Conservation (phyloP, 2,113 vertebrate genomes). For the Hemichromis elongatus region DNA sequence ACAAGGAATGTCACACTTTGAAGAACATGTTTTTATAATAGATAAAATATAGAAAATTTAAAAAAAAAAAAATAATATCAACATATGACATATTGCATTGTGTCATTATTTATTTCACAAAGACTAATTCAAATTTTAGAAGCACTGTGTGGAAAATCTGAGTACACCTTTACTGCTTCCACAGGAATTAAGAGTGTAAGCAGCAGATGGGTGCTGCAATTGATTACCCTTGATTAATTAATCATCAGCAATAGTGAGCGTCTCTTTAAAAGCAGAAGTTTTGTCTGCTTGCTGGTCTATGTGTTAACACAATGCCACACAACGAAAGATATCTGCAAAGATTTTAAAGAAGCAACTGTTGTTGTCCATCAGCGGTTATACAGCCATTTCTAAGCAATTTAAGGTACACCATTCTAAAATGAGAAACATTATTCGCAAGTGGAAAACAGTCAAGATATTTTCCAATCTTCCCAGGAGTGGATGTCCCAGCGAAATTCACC, state of each 20-base stretch:
- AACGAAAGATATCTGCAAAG: not conserved
- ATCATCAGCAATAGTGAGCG: not conserved
- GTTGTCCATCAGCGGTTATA: not conserved
- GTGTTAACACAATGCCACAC: not conserved
- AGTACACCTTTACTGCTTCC: not conserved
- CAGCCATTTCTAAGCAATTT: not conserved
- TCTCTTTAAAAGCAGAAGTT: not conserved
- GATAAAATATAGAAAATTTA: too few relatives aligned
- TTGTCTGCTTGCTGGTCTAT: not conserved
- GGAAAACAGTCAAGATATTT: not conserved
- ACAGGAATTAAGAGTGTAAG: not conserved
- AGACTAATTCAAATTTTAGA: not conserved
- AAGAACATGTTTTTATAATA: not conserved
- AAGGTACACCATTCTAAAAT: not conserved
- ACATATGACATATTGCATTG: not conserved
- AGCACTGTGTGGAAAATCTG: not conserved
- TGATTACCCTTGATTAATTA: not conserved
- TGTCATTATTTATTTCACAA: not conserved
- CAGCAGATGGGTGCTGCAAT: not conserved
- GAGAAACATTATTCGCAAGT: not conserved
- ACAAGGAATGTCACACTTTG: not conserved
- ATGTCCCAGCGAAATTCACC: not conserved
- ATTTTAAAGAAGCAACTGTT: not conserved
- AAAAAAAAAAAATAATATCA: too few relatives aligned
- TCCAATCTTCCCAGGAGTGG: not conserved